Base-by-base conservation (phyloP, 2,888 invertebrate genomes). In the Tuta absoluta region DNA sequence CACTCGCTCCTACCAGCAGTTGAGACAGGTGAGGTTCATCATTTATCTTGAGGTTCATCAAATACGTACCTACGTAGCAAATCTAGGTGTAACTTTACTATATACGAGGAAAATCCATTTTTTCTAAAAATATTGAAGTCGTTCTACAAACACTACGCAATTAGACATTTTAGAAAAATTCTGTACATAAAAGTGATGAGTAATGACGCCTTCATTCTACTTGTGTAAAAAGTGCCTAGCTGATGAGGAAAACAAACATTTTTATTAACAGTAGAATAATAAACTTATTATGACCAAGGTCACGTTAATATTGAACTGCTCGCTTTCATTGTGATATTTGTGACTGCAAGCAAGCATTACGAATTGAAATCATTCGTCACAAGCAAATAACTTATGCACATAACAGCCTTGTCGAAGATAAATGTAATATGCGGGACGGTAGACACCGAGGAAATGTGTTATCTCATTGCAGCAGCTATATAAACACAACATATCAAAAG, bases 1-100 rank as follows among this genome's bases (percentile, higher is more conserved):
- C 73, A 95, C 96, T 63, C 95, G 97, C 79, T 98, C 97, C 73
- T 98, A 96, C 84, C 96, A 96, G 79, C 98, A 98, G 83, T 89
- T 98, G 72, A 94, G 97, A 80, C 94, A 95, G 89, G 92, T 91
- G 63, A 73, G 69, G 51, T 24, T 8, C 10, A 11, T 23, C 17
- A 17, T 19, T 28, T 23, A 45, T 61, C 24, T 51, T 7, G 19
- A 7, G 2, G 7, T 49, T 49, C 4, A n/a, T n/a, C n/a, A n/a
- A n/a, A 21, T n/a, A n/a, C 17, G 12, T 14, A 12, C 48, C 2
- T 1, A 12, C 2, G n/a, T 2, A 5, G 12, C 37, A 12, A 37
- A 4, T 1, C 10, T 5, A 8, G 37, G 37, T 37, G 37, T 33
- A n/a, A n/a, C n/a, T n/a, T n/a, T n/a, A n/a, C n/a, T n/a, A n/a